A percentile compares a stretch with the other conserved stretches of the same genome.
phyloP scores from a whole-genome alignment of 1,140 invertebrate species.

The Zaprionus camerounensis region DNA sequence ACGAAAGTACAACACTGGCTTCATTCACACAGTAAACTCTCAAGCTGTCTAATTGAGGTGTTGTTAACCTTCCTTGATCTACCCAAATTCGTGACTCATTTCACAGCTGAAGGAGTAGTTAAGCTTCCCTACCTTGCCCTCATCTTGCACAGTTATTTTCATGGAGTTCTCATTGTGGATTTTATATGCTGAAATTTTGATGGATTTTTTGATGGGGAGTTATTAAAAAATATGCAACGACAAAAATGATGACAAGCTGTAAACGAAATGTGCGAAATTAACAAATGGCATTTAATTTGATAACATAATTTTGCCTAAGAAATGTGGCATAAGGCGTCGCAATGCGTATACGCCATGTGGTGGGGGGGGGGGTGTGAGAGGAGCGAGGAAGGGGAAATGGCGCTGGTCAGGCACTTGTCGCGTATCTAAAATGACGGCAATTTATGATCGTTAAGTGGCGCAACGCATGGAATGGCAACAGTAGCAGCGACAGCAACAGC shows the following conservation, averaged over 20 bases:
- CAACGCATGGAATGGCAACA: constrained; percentile 31
- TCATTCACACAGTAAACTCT: neutral
- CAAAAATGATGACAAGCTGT: neutral
- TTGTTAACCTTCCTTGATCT: neutral
- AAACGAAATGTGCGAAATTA: constrained; percentile 7
- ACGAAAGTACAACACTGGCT: neutral
- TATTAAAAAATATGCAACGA: neutral
- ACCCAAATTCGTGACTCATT: neutral
- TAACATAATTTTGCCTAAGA: constrained; percentile 3
- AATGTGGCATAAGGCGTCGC: constrained; percentile 1
- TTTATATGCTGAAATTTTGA: constrained; percentile 6
- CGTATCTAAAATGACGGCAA: constrained; percentile 48
- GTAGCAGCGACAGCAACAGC: neutral
- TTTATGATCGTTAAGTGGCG: constrained; percentile 51
- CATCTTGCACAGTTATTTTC: neutral
- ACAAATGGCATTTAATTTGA: constrained; percentile 8
- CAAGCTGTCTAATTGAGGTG: neutral
- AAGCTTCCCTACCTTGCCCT: neutral
- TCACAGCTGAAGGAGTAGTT: neutral
- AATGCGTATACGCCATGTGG: constrained; percentile 26
- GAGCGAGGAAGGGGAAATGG: neutral
- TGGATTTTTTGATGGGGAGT: neutral
- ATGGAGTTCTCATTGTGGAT: neutral
- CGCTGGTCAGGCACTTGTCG: constrained; percentile 30
- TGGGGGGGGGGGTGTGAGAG: too few species aligned